Percentiles rank a stretch among this genome's conserved stretches.
These are phyloP conservation scores for Iphiclides podalirius DNA, from an alignment of 2,888 invertebrate genomes.

Conservation along the genomic window DNA sequence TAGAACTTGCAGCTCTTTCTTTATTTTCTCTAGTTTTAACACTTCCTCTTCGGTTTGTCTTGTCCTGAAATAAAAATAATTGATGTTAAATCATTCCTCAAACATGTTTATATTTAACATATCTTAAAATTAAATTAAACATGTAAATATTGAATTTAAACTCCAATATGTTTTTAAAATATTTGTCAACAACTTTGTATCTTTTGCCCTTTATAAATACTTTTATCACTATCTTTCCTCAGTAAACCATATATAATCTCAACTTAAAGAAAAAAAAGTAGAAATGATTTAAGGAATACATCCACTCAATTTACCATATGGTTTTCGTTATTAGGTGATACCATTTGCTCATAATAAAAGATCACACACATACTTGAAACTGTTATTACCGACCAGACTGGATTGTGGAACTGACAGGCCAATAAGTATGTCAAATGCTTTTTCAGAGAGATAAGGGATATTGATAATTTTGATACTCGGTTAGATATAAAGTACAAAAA, in stretches of 20 bases:
- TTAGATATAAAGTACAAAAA: too few relatives aligned
- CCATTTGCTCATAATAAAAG: slow-evolving; percentile 42
- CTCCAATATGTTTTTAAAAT: too few relatives aligned
- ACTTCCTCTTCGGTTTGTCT: slow-evolving; percentile 87
- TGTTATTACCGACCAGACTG: slow-evolving; percentile 9
- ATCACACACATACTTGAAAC: slow-evolving; percentile 14
- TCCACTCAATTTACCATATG: slow-evolving; percentile 47
- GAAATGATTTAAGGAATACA: too few relatives aligned
- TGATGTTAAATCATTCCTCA: too few relatives aligned
- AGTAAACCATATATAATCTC: too few relatives aligned
- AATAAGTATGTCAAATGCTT: slow-evolving; percentile 6
- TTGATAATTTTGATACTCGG: slow-evolving; percentile 36
- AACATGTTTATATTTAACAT: too few relatives aligned
- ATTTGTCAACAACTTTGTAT: too few relatives aligned
- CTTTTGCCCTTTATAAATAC: too few relatives aligned
- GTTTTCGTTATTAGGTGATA: slow-evolving; percentile 45
- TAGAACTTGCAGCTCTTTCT: slow-evolving; percentile 81
- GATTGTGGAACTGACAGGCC: neutral
- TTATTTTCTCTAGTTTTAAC: slow-evolving; percentile 81
- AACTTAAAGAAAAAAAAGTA: too few relatives aligned
- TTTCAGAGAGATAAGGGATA: slow-evolving; percentile 22
- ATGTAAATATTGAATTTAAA: too few relatives aligned
- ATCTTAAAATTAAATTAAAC: too few relatives aligned
- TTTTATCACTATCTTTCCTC: too few relatives aligned
- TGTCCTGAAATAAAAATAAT: slow-evolving; percentile 80